A percentile compares a stretch with the other conserved stretches of the same genome.
Evolutionary conservation across 2,797 vertebrate genomes (phyloP).

Genomic region (Acipenser transmontanus): DNA sequence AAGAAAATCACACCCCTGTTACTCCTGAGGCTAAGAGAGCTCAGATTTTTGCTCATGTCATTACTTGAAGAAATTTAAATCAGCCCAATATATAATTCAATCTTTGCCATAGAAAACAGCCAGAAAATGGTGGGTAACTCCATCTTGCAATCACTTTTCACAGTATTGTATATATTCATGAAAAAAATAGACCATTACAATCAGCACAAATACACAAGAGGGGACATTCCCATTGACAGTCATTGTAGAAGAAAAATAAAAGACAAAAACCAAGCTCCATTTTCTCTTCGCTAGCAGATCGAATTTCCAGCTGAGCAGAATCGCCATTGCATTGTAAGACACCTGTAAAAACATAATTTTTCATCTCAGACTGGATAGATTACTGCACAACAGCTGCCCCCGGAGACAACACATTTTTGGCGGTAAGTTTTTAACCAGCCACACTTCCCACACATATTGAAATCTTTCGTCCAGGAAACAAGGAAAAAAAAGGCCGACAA

Average conservation of each 20-base stretch:
- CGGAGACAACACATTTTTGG: conserved; percentile 14
- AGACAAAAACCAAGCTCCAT: conserved; percentile 24
- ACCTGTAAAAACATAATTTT: conserved; percentile 66
- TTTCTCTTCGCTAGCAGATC: conserved; percentile 24
- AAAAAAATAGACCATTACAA: too few relatives aligned
- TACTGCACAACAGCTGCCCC: conserved; percentile 15
- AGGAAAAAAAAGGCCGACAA: conserved; percentile 1
- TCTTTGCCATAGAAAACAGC: too few relatives aligned
- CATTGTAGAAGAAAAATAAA: conserved; percentile 20
- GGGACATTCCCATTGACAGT: too few relatives aligned
- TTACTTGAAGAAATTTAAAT: too few relatives aligned
- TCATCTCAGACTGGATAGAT: conserved; percentile 43
- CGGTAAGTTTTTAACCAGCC: conserved; percentile 28
- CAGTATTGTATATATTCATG: too few relatives aligned
- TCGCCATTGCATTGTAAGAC: conserved; percentile 44
- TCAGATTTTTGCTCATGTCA: too few relatives aligned
- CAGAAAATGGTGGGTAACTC: too few relatives aligned
- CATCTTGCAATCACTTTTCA: too few relatives aligned
- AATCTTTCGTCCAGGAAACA: neutral
- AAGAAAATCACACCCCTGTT: too few relatives aligned
- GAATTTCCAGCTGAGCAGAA: conserved; percentile 47
- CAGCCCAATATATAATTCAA: too few relatives aligned
- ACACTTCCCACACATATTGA: conserved; percentile 16
- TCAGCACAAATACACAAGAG: too few relatives aligned
- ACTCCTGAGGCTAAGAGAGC: too few relatives aligned